Base-by-base conservation (phyloP, 2,113 vertebrate genomes). In the Cnemophilus loriae region DNA sequence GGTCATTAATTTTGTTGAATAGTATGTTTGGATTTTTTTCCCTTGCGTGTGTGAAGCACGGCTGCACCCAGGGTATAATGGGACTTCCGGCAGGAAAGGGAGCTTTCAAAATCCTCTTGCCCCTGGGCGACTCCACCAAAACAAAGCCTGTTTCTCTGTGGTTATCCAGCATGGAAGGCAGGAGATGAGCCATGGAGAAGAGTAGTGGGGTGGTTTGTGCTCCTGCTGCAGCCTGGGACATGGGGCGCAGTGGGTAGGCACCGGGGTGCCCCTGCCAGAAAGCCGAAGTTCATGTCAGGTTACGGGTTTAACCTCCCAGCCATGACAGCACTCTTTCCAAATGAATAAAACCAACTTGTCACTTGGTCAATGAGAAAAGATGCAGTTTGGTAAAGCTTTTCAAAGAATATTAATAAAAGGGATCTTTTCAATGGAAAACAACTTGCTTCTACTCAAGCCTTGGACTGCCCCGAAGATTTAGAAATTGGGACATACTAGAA, bases 1-100 rank as follows among this genome's bases (percentile, higher is more conserved):
- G 92, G 69, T 90, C 95, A 92, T 96, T 95, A 95, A 94, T 92
- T 93, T 81, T 86, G 83, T 86, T 83, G 90, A 91, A 76, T 44
- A 71, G 63, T 2, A 8, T 35, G 50, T 63, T 70, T 90, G 90
- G 68, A 67, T 96, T 93, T 92, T 89, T 68, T 55, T 86, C 19
- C 75, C 44, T 46, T 28, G 47, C 0, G 0, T 59, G 74, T 11
- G 60, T 3, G 7, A 80, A 82, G 63, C 24, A 0, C 0, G 2
- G 21, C 55, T 46, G 75, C 63, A 19, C 17, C 69, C 30, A 14
- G 37, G 53, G 60, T 50, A 23, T 59, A 82, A 56, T 32, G 27
- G 49, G 30, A 39, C 50, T 70, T 76, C 17, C 3, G 7, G 20
- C 75, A 65, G 59, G 39, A 84, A 80, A 84, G 37, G 47, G 16